Base-by-base conservation (phyloP, 2,888 invertebrate species). In the Gnatocerus cornutus region DNA sequence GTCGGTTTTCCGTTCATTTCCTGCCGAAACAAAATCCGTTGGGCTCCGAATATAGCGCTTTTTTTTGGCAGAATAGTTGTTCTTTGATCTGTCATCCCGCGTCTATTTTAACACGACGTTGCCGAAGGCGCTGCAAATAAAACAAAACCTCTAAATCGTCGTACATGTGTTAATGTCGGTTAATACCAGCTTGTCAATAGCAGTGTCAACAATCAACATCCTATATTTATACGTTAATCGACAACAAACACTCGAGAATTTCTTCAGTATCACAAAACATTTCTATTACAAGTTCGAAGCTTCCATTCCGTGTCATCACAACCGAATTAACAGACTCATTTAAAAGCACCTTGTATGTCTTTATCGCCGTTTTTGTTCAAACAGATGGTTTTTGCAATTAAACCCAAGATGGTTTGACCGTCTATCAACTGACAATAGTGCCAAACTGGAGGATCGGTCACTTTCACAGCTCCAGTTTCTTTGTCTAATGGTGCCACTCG, bases 401-500 rank as follows among this genome's bases (percentile, higher is more conserved):
- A 46, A 46, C 41, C 41, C 12, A 10, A 41, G 41, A 53, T 27
- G 53, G 53, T 53, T 53, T 13, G 37, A 53, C 12, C 37, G 53
- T 33, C 13, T 14, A 46, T 16, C 16, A 16, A 9, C 46, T 46
- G 12, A 46, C 46, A 53, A 53, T 53, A 37, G 37, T 6, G 5
- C 14, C 12, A 53, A 53, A 53, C 37, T 53, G 29, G 50, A 50
- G 21, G 53, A 37, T 37, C 29, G n/a, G 10, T 29, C 50, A 50
- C 50, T 50, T 50, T 50, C 50, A 29, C 50, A n/a, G 50, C 29
- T 50, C 29, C 8, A 29, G 50, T 33, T 53, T 53, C 53, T 53
- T 53, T 37, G 53, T 53, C 37, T 30, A 59, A 13, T 14, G 46
- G 59, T 59, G 59, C 46, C 59, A 59, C 3, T 33, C 33, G 7